Percentiles rank a stretch among this genome's conserved stretches.
These are phyloP conservation scores for Liolophura sinensis DNA, from an alignment of 1,140 invertebrate species.

Conservation along the genomic window DNA sequence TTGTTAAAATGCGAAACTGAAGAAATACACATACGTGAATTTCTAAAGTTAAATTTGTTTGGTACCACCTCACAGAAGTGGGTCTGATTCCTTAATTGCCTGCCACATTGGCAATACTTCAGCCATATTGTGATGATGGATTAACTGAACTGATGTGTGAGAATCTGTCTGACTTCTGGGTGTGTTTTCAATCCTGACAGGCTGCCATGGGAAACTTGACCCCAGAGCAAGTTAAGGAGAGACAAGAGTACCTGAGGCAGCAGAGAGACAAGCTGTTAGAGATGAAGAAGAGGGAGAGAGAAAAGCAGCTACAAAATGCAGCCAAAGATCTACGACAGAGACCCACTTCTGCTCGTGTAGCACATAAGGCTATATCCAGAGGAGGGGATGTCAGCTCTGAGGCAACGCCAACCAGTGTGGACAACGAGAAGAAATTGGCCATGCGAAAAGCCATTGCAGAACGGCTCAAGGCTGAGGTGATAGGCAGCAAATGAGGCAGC, in stretches of 20 bases:
- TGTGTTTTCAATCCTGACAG: no score
- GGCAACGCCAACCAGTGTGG: conserved; percentile 5
- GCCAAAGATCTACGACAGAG: conserved; percentile 52
- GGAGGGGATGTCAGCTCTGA: conserved; percentile 53
- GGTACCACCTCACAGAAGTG: no score
- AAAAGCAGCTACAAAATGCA: conserved; percentile 67
- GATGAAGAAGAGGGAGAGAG: conserved; percentile 82
- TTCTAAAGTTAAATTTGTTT: no score
- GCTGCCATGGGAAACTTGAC: conserved; percentile 40
- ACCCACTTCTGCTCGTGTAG: conserved; percentile 73
- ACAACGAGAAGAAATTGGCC: conserved; percentile 67
- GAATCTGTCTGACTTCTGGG: background rate
- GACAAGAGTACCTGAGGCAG: conserved; percentile 81
- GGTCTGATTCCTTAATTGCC: no score
- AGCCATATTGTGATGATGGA: no score
- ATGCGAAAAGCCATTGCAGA: conserved; percentile 80
- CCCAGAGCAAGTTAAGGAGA: conserved; percentile 72
- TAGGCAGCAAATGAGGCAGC: conserved; percentile 43
- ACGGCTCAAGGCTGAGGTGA: conserved; percentile 80
- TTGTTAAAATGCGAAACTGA: no score
- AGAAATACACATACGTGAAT: no score
- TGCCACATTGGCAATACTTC: no score
- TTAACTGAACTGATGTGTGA: background rate
- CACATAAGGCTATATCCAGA: conserved; percentile 64
- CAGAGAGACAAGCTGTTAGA: conserved; percentile 88